Conservation (phyloP, 2,113 vertebrate genomes). For the Orycteropus afer region DNA sequence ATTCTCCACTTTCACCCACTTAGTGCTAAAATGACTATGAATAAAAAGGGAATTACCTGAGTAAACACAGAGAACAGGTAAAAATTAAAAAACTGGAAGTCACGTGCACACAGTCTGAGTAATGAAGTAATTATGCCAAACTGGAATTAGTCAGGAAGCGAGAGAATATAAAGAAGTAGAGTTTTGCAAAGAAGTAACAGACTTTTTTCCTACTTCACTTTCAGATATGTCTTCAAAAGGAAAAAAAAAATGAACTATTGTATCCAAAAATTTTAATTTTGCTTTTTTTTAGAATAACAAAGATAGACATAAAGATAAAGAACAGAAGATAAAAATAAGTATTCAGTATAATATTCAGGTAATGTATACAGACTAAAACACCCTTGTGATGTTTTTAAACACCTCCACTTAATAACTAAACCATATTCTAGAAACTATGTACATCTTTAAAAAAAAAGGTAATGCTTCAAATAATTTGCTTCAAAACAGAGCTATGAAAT, state of each 20-base stretch:
- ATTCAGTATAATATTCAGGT: background rate
- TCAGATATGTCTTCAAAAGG: background rate
- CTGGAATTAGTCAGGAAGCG: background rate
- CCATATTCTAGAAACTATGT: background rate
- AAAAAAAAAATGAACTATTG: background rate
- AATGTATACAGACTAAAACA: background rate
- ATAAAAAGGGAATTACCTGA: background rate
- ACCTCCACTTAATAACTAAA: background rate
- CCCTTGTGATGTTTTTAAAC: background rate
- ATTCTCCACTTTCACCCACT: background rate
- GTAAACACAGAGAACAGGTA: slow-evolving; percentile 5
- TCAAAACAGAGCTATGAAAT: background rate
- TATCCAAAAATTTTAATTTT: background rate
- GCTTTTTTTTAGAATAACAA: background rate
- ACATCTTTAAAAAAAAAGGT: background rate
- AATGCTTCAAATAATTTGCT: background rate
- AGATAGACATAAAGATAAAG: background rate
- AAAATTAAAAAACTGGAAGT: background rate
- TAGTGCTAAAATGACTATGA: background rate
- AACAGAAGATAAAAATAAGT: background rate
- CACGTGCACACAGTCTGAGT: background rate
- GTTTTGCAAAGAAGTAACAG: background rate
- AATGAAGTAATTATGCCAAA: background rate
- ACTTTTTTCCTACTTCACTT: slow-evolving; percentile 3
- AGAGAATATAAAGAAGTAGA: background rate